phyloP scores from a whole-genome alignment of 1,140 invertebrate genomes.

The Drosophila micromelanica region DNA sequence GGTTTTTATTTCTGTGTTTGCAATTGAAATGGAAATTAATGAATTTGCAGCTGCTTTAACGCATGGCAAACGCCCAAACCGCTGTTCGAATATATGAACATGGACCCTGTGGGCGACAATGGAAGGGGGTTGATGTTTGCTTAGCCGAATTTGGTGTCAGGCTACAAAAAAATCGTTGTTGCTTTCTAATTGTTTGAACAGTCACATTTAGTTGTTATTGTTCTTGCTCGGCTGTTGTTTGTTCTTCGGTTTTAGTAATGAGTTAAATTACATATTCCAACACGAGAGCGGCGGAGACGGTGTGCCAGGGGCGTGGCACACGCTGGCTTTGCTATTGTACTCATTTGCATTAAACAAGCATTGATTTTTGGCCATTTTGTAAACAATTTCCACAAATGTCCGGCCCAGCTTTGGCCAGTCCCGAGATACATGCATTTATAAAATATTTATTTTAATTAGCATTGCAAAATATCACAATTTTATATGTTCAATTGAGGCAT shows the following conservation, averaged over 20 bases:
- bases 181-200: conserved; percentile 42
- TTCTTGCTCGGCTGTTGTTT: conserved; percentile 28
- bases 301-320: background rate
- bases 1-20: conserved; percentile 54
- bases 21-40: conserved; percentile 79
- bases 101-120: background rate
- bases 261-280: conserved; percentile 64
- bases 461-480: background rate
- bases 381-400: conserved; percentile 14
- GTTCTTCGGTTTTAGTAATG: conserved; percentile 52
- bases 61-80: background rate
- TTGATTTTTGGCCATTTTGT: conserved; percentile 39
- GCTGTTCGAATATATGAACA: conserved; percentile 10
- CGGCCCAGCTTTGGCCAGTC: background rate
- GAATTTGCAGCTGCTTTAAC: conserved; percentile 60
- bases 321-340: conserved; percentile 7
- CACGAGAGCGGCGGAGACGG: background rate
- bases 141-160: conserved; percentile 40
- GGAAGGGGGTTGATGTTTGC: conserved; percentile 15
- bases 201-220: conserved; percentile 9
- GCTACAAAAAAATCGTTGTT: conserved; percentile 39
- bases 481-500: background rate
- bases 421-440: conserved; percentile 1
- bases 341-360: conserved; percentile 51
- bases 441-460: conserved; percentile 17